Percentiles rank a stretch among this genome's conserved stretches.
Conservation (phyloP, 2,113 vertebrate genomes). For the Centropus unirufus region DNA sequence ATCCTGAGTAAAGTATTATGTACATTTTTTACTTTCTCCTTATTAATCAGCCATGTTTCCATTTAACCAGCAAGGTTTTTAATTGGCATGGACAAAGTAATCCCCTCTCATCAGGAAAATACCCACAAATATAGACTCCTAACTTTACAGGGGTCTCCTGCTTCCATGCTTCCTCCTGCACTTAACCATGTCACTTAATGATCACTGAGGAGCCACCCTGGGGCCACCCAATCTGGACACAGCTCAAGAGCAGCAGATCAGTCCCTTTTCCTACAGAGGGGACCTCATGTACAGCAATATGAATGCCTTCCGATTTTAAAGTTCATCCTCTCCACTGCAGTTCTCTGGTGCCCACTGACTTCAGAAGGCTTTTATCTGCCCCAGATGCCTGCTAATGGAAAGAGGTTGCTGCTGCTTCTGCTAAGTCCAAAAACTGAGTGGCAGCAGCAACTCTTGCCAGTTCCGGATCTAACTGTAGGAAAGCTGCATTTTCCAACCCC, state of each 20-base stretch:
- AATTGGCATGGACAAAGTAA: too few species aligned
- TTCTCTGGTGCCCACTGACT: not conserved
- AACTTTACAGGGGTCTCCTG: fast-evolving
- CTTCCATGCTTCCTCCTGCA: not conserved
- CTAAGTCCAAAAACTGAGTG: not conserved
- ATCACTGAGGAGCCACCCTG: not conserved
- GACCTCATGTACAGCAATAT: not conserved
- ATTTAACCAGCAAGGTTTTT: not conserved
- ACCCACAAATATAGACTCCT: not conserved
- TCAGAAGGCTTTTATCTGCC: not conserved
- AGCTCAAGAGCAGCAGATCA: not conserved
- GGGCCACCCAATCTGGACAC: not conserved
- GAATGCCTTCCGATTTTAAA: not conserved
- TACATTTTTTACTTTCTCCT: not conserved
- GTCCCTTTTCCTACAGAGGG: not conserved
- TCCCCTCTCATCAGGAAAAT: not conserved
- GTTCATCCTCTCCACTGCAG: not conserved
- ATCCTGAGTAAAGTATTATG: not conserved
- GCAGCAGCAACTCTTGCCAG: conserved; percentile 17
- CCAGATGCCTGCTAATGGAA: not conserved
- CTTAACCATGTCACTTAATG: not conserved
- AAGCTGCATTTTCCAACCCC: conserved; percentile 49
- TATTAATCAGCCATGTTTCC: not conserved
- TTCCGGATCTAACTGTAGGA: conserved; percentile 39
- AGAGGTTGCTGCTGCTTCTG: not conserved